These are phyloP conservation scores for Cistogaster globosa DNA, from an alignment of 2,888 invertebrate species.

Conservation along the genomic window DNA sequence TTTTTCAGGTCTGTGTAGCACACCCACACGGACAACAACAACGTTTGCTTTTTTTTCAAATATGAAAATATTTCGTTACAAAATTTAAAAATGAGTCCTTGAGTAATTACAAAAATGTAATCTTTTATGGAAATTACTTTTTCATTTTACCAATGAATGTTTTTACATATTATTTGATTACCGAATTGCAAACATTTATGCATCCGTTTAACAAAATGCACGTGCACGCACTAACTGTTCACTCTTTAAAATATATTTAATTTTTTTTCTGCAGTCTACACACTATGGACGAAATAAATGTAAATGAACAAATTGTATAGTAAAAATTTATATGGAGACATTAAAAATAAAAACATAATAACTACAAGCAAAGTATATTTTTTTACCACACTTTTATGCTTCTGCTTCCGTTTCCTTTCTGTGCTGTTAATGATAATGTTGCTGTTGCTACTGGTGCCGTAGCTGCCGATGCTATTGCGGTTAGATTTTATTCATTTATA, in stretches of 20 bases:
- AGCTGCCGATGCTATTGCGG: slow-evolving; percentile 43
- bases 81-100: too few relatives aligned
- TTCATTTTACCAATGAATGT: slow-evolving; percentile 28
- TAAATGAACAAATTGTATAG: background rate
- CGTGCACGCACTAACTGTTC: slow-evolving; percentile 56
- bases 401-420: slow-evolving; percentile 66
- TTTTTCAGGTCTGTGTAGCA: too few relatives aligned
- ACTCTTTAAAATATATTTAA: background rate
- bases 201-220: slow-evolving; percentile 64
- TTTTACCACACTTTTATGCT: slow-evolving; percentile 59
- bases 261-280: background rate
- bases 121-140: slow-evolving; percentile 6
- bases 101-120: too few relatives aligned
- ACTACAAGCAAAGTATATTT: slow-evolving; percentile 25
- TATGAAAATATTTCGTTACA: too few relatives aligned
- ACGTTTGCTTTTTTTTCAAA: too few relatives aligned
- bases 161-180: slow-evolving; percentile 29
- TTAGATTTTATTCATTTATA: slow-evolving; percentile 55
- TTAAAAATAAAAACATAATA: slow-evolving; percentile 41
- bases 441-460: background rate
- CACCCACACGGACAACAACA: too few relatives aligned
- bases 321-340: slow-evolving; percentile 31
- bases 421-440: slow-evolving; percentile 9
- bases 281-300: background rate
- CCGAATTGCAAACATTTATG: slow-evolving; percentile 63